Evolutionary conservation across 2,797 vertebrate species (phyloP).

Genomic region (Melopsittacus undulatus): DNA sequence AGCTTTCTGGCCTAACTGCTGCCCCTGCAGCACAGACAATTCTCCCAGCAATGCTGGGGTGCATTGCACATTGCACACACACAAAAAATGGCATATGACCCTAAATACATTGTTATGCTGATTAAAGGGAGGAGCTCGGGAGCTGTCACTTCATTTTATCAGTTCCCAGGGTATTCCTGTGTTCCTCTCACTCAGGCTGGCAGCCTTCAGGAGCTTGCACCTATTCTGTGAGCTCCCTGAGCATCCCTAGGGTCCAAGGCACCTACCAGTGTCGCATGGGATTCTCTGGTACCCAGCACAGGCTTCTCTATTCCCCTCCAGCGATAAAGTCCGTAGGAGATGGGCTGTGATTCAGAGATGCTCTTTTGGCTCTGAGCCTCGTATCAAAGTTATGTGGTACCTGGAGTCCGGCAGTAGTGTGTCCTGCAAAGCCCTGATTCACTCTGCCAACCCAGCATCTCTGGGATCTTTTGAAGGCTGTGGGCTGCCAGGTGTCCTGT

Average conservation of each 20-base stretch:
- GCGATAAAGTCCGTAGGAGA: accelerated
- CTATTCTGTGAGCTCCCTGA: not conserved
- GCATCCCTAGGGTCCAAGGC: not conserved
- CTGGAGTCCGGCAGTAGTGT: accelerated
- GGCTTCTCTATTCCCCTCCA: accelerated
- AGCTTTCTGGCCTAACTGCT: not conserved
- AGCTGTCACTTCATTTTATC: not conserved
- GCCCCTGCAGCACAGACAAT: not conserved
- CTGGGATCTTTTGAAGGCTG: conserved; percentile 1
- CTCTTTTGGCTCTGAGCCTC: not conserved
- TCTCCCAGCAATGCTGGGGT: not conserved
- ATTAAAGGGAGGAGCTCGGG: not conserved
- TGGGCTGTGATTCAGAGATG: not conserved
- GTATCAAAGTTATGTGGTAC: not conserved
- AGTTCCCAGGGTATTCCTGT: not conserved
- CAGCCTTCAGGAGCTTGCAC: not conserved
- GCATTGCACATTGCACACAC: too few species aligned
- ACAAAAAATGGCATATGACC: not conserved
- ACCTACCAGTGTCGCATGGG: accelerated
- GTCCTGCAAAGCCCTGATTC: not conserved
- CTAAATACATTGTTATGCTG: not conserved
- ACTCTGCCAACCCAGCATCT: accelerated
- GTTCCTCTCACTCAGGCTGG: accelerated
- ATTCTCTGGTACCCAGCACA: not conserved
- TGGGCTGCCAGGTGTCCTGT: not conserved